Percentiles rank a stretch among this genome's conserved stretches.
phyloP scores from a whole-genome alignment of 2,113 vertebrate genomes.

The Pelvicachromis taeniatus region DNA sequence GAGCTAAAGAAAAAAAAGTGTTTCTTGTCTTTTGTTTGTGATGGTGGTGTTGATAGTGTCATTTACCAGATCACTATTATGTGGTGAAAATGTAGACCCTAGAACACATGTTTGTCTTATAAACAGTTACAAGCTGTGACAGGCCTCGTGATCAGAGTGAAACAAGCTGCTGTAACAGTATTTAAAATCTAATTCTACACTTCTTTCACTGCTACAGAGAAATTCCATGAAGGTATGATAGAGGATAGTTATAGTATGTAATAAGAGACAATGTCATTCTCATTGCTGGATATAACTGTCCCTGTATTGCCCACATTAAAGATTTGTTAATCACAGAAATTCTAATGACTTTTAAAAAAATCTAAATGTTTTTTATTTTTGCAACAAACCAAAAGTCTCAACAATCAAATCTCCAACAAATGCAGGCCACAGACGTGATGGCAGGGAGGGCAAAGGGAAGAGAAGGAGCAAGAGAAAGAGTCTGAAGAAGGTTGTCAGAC shows the following conservation, averaged over 20 bases:
- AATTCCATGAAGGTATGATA: background rate
- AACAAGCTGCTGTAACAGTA: background rate
- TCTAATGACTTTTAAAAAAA: background rate
- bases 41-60: background rate
- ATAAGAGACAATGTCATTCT: background rate
- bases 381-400: background rate
- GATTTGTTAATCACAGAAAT: background rate
- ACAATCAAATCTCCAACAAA: background rate
- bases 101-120: background rate
- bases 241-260: background rate
- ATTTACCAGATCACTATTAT: background rate
- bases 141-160: background rate
- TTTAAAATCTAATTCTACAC: background rate
- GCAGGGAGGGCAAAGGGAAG: background rate
- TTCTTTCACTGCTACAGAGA: background rate
- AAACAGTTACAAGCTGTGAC: background rate
- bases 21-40: background rate
- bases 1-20: background rate
- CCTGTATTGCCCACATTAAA: background rate
- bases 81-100: background rate
- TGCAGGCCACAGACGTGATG: slow-evolving; percentile 10
- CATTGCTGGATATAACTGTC: background rate
- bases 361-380: background rate
- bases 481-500: background rate
- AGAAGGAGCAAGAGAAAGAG: background rate